phyloP scores from a whole-genome alignment of 2,888 invertebrate genomes.

The Noctua janthina region DNA sequence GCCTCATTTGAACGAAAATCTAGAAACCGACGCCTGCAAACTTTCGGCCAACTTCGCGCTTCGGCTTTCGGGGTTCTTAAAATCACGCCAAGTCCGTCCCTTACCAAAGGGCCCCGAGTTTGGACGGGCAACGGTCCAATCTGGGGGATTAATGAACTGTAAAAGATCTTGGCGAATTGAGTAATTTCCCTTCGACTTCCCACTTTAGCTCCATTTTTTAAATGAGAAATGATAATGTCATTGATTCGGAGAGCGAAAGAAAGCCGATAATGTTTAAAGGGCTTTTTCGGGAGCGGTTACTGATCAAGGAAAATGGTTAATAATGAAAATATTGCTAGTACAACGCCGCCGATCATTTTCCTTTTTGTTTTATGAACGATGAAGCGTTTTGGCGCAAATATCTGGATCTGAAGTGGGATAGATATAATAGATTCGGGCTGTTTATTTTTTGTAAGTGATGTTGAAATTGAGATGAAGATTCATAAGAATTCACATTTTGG shows the following conservation, averaged over 20 bases:
- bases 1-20: slow-evolving; percentile 25
- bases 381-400: slow-evolving; percentile 40
- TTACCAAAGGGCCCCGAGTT: slow-evolving; percentile 78
- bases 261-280: slow-evolving; percentile 63
- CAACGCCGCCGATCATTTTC: slow-evolving; percentile 29
- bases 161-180: slow-evolving; percentile 86
- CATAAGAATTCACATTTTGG: neutral
- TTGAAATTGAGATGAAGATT: neutral
- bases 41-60: slow-evolving; percentile 23
- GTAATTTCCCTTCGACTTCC: slow-evolving; percentile 79
- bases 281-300: slow-evolving; percentile 55
- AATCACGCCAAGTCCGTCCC: slow-evolving; percentile 68
- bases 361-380: slow-evolving; percentile 45
- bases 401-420: slow-evolving; percentile 25
- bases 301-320: slow-evolving; percentile 61
- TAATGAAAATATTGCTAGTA: slow-evolving; percentile 62
- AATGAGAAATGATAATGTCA: slow-evolving; percentile 79
- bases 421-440: slow-evolving; percentile 14
- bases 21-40: slow-evolving; percentile 29
- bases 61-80: slow-evolving; percentile 37
- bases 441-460: slow-evolving; percentile 19
- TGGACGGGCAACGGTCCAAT: slow-evolving; percentile 81
- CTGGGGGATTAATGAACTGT: slow-evolving; percentile 87
- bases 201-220: slow-evolving; percentile 76
- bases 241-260: slow-evolving; percentile 67